Base-by-base conservation (phyloP, 2,797 vertebrate genomes). In the Columba guinea region DNA sequence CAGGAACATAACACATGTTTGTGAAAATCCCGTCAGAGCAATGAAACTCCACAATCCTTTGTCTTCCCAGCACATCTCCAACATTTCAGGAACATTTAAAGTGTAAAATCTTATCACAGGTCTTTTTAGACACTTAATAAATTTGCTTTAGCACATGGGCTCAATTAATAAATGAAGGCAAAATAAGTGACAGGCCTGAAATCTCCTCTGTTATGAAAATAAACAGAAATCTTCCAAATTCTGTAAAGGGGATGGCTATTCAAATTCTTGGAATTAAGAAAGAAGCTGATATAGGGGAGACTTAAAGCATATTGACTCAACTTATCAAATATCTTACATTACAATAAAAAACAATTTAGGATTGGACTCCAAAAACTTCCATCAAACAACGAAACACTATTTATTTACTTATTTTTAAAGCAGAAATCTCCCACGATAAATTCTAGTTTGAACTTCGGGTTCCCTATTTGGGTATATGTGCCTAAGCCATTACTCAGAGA, bases 111-210 rank as follows among this genome's bases (percentile, higher is more conserved):
- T 80, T 74, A 77, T 32, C 39, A 28, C 0, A 30, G 14, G 20
- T 59, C 62, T 56, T 87, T 89, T 73, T 16, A 89, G 73, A 73
- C 23, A 44, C 22, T 79, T 77, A 27, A 49, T 73, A 74, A 4
- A 63, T 59, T 84, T 71, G 35, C 20, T 59, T 91, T 27, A 73
- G 52, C 7, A 82, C 22, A 32, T 7, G 37, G 46, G 26, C 65
- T 87, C 68, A 35, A 49, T 37, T 86, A 44, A 90, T n/a, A 81
- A 84, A 55, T 19, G 46, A 78, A 53, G 11, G 87, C 39, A 88
- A 88, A 93, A 22, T 32, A 80, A 92, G 62, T 21, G 20, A 55
- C 53, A 84, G 53, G 83, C 27, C 14, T 60, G 74, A 84, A 87
- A 41, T 3, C 7, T 76, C 26, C 41, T 76, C 23, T 74, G 22